phyloP scores from a whole-genome alignment of 2,113 vertebrate species.

The Axis porcinus region DNA sequence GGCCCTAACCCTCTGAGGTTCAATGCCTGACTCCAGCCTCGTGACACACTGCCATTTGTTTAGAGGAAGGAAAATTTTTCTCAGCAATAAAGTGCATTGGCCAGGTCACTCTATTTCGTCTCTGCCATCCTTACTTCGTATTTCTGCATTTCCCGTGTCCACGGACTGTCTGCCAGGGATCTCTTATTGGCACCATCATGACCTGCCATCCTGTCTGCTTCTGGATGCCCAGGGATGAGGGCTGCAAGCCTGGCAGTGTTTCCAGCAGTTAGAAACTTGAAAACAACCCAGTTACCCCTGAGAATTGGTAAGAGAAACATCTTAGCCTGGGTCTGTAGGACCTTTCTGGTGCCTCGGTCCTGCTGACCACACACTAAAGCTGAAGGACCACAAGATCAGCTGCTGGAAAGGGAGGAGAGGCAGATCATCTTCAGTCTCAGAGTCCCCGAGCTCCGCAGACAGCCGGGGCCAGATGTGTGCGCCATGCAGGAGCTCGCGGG shows the following conservation, averaged over 20 bases:
- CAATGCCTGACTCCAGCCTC: neutral
- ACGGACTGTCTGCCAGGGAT: neutral
- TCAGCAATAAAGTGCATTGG: fast-evolving
- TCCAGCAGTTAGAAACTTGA: neutral
- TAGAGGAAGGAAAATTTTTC: neutral
- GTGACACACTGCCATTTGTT: neutral
- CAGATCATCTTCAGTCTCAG: fast-evolving
- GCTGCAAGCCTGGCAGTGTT: neutral
- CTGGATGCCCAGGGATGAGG: neutral
- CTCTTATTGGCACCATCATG: neutral
- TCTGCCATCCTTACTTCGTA: neutral
- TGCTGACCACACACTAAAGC: neutral
- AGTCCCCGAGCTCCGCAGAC: neutral
- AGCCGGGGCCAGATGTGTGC: fast-evolving
- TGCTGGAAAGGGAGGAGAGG: neutral
- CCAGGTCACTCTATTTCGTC: neutral
- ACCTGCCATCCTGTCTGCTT: neutral
- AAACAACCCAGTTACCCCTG: neutral
- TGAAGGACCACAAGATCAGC: neutral
- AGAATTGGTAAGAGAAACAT: neutral
- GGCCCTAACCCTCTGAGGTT: neutral
- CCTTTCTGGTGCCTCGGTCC: neutral
- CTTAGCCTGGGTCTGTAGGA: neutral
- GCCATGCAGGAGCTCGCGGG: neutral
- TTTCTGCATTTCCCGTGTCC: neutral